Conservation (phyloP, 2,888 invertebrate species). For the Oegoconia quadripuncta region DNA sequence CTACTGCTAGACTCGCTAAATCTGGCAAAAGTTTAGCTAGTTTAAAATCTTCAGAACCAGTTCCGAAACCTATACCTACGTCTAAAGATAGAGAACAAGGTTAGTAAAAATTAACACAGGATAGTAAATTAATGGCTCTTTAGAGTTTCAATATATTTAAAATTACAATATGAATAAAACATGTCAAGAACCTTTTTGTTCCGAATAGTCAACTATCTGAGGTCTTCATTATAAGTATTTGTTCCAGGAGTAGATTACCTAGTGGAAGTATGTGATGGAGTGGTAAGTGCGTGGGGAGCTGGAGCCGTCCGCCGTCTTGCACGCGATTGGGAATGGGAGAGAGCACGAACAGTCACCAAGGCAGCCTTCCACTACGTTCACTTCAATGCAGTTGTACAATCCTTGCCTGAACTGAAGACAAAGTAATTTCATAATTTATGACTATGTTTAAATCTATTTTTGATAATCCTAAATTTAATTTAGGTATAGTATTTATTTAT, state of each 20-base stretch:
- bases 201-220: too few relatives aligned
- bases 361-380: constrained; percentile 94
- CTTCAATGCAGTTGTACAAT: constrained; percentile 88
- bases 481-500: too few relatives aligned
- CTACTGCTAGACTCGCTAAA: constrained; percentile 80
- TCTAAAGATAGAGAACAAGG: constrained; percentile 86
- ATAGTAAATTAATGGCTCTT: too few relatives aligned
- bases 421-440: constrained; percentile 47
- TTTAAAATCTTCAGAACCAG: constrained; percentile 71
- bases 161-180: too few relatives aligned
- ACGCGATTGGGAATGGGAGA: constrained; percentile 87
- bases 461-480: too few relatives aligned
- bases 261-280: constrained; percentile 90
- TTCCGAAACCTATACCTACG: constrained; percentile 64
- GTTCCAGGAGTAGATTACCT: constrained; percentile 90
- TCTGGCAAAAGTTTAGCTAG: constrained; percentile 69
- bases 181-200: too few relatives aligned
- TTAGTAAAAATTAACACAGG: constrained; percentile 30
- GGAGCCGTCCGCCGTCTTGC: constrained; percentile 91
- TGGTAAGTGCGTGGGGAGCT: constrained; percentile 91
- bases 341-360: constrained; percentile 87
- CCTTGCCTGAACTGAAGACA: constrained; percentile 86
- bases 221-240: neutral
- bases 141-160: too few relatives aligned
- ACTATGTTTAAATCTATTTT: too few relatives aligned